Percentiles rank a stretch among this genome's conserved stretches.
Conservation (phyloP, 2,797 vertebrate species). For the Chaenodraco wilsoni region DNA sequence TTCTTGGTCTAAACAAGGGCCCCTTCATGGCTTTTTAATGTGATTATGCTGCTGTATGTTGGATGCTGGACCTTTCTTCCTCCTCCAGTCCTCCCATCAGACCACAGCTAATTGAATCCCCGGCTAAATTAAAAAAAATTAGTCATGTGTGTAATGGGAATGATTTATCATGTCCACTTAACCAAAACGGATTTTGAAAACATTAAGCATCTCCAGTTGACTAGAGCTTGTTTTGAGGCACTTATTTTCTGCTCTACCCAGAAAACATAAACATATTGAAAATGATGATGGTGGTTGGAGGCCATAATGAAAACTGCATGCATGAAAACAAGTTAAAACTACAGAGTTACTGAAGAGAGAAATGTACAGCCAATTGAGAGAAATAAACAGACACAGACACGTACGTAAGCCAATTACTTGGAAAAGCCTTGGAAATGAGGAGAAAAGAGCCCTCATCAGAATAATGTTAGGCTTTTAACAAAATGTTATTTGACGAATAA, state of each 20-base stretch:
- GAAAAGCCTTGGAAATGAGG: conserved; percentile 5
- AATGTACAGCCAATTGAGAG: conserved; percentile 20
- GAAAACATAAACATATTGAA: conserved; percentile 46
- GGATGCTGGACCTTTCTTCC: conserved; percentile 61
- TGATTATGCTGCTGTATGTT: conserved; percentile 73
- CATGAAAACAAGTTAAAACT: conserved; percentile 20
- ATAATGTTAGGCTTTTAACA: not conserved
- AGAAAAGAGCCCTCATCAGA: not conserved
- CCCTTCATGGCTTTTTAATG: conserved; percentile 78
- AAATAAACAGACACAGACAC: conserved; percentile 27
- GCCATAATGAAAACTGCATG: conserved; percentile 26
- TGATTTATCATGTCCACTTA: conserved; percentile 83
- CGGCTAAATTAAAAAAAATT: conserved; percentile 78
- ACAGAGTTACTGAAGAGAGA: conserved; percentile 23
- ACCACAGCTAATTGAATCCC: conserved; percentile 75
- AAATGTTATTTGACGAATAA: not conserved
- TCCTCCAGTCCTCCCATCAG: conserved; percentile 75
- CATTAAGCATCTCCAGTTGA: conserved; percentile 72
- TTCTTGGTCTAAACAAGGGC: conserved; percentile 72
- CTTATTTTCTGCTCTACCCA: conserved; percentile 41
- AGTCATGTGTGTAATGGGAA: conserved; percentile 78
- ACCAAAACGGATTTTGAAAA: conserved; percentile 81
- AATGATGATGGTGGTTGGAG: conserved; percentile 35
- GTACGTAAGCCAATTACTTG: conserved; percentile 3
- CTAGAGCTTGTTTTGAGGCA: conserved; percentile 68